phyloP scores from a whole-genome alignment of 2,113 vertebrate species.

The Microcebus jonahi region DNA sequence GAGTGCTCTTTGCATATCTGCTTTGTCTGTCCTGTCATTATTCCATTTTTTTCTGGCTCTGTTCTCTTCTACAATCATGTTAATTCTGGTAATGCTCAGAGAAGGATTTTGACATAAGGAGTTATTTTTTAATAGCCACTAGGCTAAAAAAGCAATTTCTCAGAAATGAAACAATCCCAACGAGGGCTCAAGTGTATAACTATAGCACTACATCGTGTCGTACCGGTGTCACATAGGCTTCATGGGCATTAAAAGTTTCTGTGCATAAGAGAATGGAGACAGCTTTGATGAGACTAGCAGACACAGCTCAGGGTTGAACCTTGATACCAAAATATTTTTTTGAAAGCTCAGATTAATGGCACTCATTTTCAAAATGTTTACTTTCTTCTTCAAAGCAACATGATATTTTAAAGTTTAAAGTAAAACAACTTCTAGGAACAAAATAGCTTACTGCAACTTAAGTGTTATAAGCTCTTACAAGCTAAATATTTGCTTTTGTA shows the following conservation, averaged over 20 bases:
- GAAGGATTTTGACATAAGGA: not conserved
- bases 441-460: not conserved
- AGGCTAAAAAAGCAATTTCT: not conserved
- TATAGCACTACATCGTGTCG: not conserved
- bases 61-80: not conserved
- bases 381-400: slow-evolving; percentile 17
- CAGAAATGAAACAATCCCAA: not conserved
- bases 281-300: not conserved
- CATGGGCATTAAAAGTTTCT: not conserved
- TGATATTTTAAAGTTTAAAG: slow-evolving; percentile 33
- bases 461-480: not conserved
- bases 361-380: slow-evolving; percentile 37
- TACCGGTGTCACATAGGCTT: not conserved
- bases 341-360: not conserved
- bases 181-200: not conserved
- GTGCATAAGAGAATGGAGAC: not conserved
- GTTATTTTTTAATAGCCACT: not conserved
- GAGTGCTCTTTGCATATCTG: not conserved
- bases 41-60: not conserved
- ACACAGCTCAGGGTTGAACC: not conserved
- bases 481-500: slow-evolving; percentile 30
- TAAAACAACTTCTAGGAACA: not conserved
- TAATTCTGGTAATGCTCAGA: not conserved
- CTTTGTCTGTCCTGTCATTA: not conserved
- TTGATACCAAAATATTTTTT: not conserved